Base-by-base conservation (phyloP, 2,797 vertebrate species). In the Nannoperca australis region DNA sequence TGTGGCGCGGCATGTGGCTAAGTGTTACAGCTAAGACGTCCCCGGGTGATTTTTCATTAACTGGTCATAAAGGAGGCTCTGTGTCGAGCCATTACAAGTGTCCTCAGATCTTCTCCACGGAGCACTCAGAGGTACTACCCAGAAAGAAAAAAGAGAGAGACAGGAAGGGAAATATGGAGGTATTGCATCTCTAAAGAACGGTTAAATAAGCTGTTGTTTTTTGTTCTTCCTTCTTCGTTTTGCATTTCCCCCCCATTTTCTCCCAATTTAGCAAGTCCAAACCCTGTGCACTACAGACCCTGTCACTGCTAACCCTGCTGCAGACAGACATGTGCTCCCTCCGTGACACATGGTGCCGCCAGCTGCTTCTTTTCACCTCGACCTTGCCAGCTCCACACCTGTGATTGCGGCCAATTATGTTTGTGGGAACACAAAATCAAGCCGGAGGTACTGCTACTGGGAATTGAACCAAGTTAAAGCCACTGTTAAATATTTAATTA, bases 41-140 rank as follows among this genome's bases (percentile, higher is more conserved):
- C 95, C 90, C 77, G 91, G 95, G 95, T 85, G 81, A 90, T 91
- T 95, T 96, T 97, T 97, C 96, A 97, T 97, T 97, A 96, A 96
- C 94, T 96, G 92, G 94, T 93, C 93, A 95, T 96, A 95, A 96
- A 96, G 90, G 91, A 82, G 88, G 63, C 94, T 89, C 95, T 94
- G 95, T 93, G 92, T 95, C 95, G 85, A 94, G 95, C 93, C 94
- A 95, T 93, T 95, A 70, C 70, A 95, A 75, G 93, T 92, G 76
- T 86, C 92, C 81, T 89, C 65, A 90, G 89, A 87, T 92, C 72
- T 71, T 76, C 69, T 63, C 65, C 60, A 75, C 55, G 14, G 15
- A 83, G 54, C 55, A 59, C 51, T 86, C 53, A 42, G 54, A 73
- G 69, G 34, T 90, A 83, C 80, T 85, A 85, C 76, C 40, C 17